A percentile compares a stretch with the other conserved stretches of the same genome.
These are phyloP conservation scores for Ylistrum balloti DNA, from an alignment of 1,140 invertebrate genomes.

Conservation along the genomic window DNA sequence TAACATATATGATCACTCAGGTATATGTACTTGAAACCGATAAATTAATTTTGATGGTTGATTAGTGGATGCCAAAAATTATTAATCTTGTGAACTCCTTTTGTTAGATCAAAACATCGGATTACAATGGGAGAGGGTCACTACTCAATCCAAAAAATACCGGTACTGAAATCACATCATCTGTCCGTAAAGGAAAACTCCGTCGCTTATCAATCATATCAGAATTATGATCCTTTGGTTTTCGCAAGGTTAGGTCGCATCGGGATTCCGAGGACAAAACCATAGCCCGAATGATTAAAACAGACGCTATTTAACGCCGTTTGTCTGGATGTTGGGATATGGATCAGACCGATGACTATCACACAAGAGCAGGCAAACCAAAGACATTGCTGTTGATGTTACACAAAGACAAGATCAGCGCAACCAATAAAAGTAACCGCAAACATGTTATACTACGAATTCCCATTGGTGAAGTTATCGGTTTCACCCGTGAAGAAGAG, in stretches of 20 bases:
- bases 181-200: not conserved
- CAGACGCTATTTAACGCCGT: conserved; percentile 4
- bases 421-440: not conserved
- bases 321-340: not conserved
- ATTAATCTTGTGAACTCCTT: too few relatives aligned
- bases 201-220: not conserved
- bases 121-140: too few relatives aligned
- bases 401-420: not conserved
- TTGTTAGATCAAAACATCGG: too few relatives aligned
- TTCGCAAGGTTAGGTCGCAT: not conserved
- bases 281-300: not conserved
- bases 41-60: too few relatives aligned
- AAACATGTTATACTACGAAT: not conserved
- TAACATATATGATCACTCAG: too few relatives aligned
- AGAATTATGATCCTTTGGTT: not conserved
- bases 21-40: too few relatives aligned
- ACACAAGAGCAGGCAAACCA: not conserved
- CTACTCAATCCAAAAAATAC: too few relatives aligned
- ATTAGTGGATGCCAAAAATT: too few relatives aligned
- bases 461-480: not conserved
- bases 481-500: not conserved
- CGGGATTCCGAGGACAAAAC: not conserved
- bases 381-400: not conserved
- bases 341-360: not conserved
- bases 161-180: too few relatives aligned